Percentiles rank a stretch among this genome's conserved stretches.
Evolutionary conservation across 35 echinoderm and acorn worm genomes (phyloP).

Genomic region (Ptychodera flava): DNA sequence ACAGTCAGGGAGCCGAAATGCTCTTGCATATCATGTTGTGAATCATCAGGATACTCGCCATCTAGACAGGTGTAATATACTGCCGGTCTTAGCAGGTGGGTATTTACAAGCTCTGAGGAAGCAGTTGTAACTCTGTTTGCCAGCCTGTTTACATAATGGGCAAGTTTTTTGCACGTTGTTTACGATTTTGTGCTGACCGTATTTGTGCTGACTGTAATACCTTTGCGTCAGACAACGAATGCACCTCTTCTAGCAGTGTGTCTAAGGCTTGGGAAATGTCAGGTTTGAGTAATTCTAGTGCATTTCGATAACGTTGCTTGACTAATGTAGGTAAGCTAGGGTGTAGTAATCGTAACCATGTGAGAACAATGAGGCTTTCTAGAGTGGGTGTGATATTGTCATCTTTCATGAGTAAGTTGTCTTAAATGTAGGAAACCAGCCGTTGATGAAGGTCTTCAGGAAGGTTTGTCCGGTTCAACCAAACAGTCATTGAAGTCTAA

Average conservation of each 20-base stretch:
- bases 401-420: background rate
- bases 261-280: too few species aligned
- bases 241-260: background rate
- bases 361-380: conserved; percentile 30
- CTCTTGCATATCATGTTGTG: too few species aligned
- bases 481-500: conserved; percentile 14
- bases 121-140: too few species aligned
- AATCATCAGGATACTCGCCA: too few species aligned
- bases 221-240: background rate
- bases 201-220: too few species aligned
- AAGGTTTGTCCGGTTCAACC: conserved; percentile 2
- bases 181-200: too few species aligned
- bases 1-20: too few species aligned
- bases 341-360: conserved; percentile 11
- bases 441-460: conserved; percentile 31
- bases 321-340: conserved; percentile 10
- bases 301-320: conserved; percentile 32
- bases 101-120: background rate
- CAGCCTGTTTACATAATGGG: background rate
- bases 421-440: conserved; percentile 26
- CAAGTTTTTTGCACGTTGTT: background rate
- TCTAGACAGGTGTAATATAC: too few species aligned
- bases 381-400: conserved; percentile 7
- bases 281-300: conserved; percentile 39
- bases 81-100: too few species aligned